These are phyloP conservation scores for Aleiodes alternator DNA, from an alignment of 2,888 invertebrate genomes.

Conservation along the genomic window DNA sequence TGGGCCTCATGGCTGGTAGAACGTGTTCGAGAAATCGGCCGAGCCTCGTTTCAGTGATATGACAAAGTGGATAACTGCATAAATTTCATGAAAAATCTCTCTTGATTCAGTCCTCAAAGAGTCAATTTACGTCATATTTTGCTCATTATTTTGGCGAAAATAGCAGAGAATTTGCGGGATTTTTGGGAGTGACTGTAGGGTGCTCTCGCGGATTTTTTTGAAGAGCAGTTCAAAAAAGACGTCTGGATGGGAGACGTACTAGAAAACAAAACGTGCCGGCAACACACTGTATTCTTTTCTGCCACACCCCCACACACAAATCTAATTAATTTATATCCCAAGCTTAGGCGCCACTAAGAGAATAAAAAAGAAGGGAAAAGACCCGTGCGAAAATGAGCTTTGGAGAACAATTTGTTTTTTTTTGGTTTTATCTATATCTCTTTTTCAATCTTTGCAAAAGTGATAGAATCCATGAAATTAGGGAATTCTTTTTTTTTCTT, in stretches of 20 bases:
- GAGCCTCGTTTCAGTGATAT: slow-evolving; percentile 10
- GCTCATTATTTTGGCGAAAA: not conserved
- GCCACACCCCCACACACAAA: slow-evolving; percentile 74
- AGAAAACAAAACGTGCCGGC: slow-evolving; percentile 59
- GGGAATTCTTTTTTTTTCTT: no score
- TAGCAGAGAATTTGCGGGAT: not conserved
- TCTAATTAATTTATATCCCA: slow-evolving; percentile 75
- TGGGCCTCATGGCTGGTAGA: slow-evolving; percentile 47
- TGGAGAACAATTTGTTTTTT: not conserved
- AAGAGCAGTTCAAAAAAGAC: slow-evolving; percentile 2
- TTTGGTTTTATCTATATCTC: not conserved
- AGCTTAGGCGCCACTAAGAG: slow-evolving; percentile 69
- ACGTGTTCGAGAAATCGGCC: slow-evolving; percentile 50
- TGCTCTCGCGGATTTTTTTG: slow-evolving; percentile 3
- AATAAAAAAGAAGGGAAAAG: slow-evolving; percentile 4
- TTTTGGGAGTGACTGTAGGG: slow-evolving; percentile 9
- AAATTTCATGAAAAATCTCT: not conserved
- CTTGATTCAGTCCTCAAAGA: not conserved
- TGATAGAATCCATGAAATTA: slow-evolving; percentile 40
- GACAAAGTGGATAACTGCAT: not conserved
- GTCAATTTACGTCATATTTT: not conserved
- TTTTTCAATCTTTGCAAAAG: slow-evolving; percentile 5
- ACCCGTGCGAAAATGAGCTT: slow-evolving; percentile 23
- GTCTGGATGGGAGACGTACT: slow-evolving; percentile 5
- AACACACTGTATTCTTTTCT: slow-evolving; percentile 44